Conservation (phyloP, 2,113 vertebrate species). For the Oncorhynchus nerka region DNA sequence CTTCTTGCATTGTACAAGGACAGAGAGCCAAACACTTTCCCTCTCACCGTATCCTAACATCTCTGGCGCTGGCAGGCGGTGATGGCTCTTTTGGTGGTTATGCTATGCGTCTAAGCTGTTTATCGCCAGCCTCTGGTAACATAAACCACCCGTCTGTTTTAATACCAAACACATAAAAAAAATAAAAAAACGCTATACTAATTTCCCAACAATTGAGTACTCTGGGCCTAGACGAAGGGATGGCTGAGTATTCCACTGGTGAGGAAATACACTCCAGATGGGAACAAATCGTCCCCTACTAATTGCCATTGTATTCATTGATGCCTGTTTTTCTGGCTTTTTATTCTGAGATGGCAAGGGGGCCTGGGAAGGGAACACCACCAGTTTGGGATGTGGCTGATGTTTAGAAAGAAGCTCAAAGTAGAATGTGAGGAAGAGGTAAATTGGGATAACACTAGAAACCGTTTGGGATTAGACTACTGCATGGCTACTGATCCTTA, state of each 20-base stretch:
- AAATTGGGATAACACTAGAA: conserved; percentile 43
- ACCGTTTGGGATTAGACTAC: conserved; percentile 33
- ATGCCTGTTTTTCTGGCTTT: conserved; percentile 15
- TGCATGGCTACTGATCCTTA: too few species aligned
- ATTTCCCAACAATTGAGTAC: conserved; percentile 37
- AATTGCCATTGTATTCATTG: conserved; percentile 60
- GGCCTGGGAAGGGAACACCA: not conserved
- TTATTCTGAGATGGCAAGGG: not conserved
- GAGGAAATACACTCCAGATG: conserved; percentile 74
- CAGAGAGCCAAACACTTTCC: not conserved
- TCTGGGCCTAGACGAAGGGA: conserved; percentile 17
- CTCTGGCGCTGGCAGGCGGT: not conserved
- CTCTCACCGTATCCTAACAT: not conserved
- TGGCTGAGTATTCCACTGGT: conserved; percentile 47
- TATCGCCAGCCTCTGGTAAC: conserved; percentile 48
- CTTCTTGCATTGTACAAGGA: not conserved
- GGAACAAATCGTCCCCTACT: conserved; percentile 60
- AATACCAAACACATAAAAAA: conserved; percentile 57
- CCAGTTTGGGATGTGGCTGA: not conserved
- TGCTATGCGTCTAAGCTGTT: conserved; percentile 49
- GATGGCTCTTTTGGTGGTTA: not conserved
- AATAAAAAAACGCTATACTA: conserved; percentile 34
- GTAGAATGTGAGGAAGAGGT: conserved; percentile 1
- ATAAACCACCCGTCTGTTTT: conserved; percentile 67
- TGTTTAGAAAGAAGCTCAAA: not conserved